A percentile compares a stretch with the other conserved stretches of the same genome.
Conservation (phyloP, 2,113 vertebrate species). For the Crotalus helleri region DNA sequence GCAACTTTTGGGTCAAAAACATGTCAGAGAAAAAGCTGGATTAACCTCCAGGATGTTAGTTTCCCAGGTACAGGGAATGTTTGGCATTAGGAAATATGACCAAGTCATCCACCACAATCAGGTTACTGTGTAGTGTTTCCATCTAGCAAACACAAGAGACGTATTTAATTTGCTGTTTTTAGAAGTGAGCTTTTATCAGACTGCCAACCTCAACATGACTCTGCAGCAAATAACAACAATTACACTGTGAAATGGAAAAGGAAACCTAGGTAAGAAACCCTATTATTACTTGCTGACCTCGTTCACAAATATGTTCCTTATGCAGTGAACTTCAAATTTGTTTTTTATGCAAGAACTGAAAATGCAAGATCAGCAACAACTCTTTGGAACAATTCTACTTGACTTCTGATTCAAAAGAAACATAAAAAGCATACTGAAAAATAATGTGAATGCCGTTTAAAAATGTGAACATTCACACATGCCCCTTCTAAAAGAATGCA, state of each 20-base stretch:
- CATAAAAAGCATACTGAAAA: slow-evolving; percentile 28
- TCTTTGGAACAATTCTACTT: slow-evolving; percentile 48
- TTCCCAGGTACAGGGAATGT: not conserved
- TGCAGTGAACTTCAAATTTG: slow-evolving; percentile 9
- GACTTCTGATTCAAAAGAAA: slow-evolving; percentile 44
- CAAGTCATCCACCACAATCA: not conserved
- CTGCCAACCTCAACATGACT: fast-evolving
- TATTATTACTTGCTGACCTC: not conserved
- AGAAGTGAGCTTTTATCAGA: not conserved
- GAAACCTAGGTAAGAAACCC: not conserved
- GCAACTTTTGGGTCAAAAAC: not conserved
- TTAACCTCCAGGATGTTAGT: not conserved
- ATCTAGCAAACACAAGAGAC: not conserved
- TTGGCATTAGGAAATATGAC: not conserved
- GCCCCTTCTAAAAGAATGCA: not conserved
- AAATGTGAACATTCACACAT: not conserved
- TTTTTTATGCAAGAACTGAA: slow-evolving; percentile 59
- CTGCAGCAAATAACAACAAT: not conserved
- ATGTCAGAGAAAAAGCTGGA: not conserved
- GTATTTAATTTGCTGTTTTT: not conserved
- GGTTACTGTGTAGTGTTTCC: not conserved
- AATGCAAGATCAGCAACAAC: slow-evolving; percentile 59
- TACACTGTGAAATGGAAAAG: not conserved
- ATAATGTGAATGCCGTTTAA: slow-evolving; percentile 10
- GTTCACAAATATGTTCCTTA: slow-evolving; percentile 20